These are phyloP conservation scores for Chromoteleia sp. DNA, from an alignment of 2,888 invertebrate species.

Conservation along the genomic window DNA sequence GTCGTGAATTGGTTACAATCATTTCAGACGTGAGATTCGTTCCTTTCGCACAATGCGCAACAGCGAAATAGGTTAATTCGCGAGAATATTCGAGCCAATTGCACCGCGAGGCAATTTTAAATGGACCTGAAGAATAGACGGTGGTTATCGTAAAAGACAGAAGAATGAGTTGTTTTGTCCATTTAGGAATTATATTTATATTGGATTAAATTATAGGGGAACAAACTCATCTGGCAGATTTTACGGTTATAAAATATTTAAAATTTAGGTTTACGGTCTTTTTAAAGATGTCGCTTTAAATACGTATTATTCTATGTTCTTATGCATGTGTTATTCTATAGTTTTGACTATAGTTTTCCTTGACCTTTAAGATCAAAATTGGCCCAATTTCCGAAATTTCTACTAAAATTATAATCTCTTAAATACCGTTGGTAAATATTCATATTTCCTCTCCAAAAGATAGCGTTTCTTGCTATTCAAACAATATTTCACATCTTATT, in stretches of 20 bases:
- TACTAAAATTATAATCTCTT: no score
- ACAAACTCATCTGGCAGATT: neutral
- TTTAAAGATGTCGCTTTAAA: no score
- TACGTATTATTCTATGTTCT: no score
- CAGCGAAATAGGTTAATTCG: constrained; percentile 49
- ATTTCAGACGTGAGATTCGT: constrained; percentile 53
- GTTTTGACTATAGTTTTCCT: no score
- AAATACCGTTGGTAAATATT: no score
- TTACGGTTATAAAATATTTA: neutral
- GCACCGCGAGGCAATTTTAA: constrained; percentile 41
- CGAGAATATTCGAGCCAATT: constrained; percentile 51
- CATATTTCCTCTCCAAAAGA: no score
- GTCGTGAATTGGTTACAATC: constrained; percentile 56
- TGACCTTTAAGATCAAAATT: no score
- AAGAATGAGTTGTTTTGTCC: constrained; percentile 18
- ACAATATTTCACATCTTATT: no score
- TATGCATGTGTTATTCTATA: no score
- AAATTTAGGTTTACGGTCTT: neutral
- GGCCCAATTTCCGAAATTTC: no score
- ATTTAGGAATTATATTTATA: constrained; percentile 24
- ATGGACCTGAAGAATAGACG: constrained; percentile 33
- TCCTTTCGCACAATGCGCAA: constrained; percentile 48
- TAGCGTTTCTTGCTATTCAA: no score
- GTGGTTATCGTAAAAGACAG: constrained; percentile 33
- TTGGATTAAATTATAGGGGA: constrained; percentile 6